Evolutionary conservation across 2,113 vertebrate species (phyloP).

Genomic region (Chlorocebus sabaeus): DNA sequence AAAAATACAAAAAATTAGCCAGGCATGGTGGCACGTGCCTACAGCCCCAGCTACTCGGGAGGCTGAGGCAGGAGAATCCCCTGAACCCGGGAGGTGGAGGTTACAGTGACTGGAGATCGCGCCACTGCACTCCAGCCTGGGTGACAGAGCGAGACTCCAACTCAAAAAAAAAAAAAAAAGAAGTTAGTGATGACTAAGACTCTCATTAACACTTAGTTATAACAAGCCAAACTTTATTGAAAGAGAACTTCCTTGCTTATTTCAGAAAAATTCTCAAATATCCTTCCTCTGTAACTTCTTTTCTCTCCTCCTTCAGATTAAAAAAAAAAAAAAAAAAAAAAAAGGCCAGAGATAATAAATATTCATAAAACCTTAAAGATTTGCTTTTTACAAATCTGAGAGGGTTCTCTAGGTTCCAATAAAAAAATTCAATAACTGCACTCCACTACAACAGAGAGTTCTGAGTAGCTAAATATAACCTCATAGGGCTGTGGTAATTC

Average conservation of each 20-base stretch:
- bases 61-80: too few relatives aligned
- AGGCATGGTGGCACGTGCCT: too few relatives aligned
- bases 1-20: too few relatives aligned
- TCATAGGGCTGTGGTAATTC: not conserved
- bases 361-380: not conserved
- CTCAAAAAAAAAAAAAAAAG: too few relatives aligned
- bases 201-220: not conserved
- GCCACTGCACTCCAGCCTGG: too few relatives aligned
- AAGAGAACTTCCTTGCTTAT: slow-evolving; percentile 18
- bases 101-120: too few relatives aligned
- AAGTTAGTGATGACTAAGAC: not conserved
- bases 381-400: slow-evolving; percentile 12
- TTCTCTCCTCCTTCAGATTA: slow-evolving; percentile 17
- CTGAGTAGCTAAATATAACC: not conserved
- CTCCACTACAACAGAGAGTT: not conserved
- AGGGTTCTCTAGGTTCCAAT: not conserved
- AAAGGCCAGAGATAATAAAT: not conserved
- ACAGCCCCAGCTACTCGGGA: too few relatives aligned
- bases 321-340: not conserved
- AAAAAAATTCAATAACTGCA: not conserved
- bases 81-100: too few relatives aligned
- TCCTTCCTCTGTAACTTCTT: slow-evolving; percentile 15
- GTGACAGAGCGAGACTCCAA: too few relatives aligned
- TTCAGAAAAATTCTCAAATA: slow-evolving; percentile 22
- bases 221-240: not conserved